Evolutionary conservation across 1,140 invertebrate genomes (phyloP).

Genomic region (Drosophila novamexicana): DNA sequence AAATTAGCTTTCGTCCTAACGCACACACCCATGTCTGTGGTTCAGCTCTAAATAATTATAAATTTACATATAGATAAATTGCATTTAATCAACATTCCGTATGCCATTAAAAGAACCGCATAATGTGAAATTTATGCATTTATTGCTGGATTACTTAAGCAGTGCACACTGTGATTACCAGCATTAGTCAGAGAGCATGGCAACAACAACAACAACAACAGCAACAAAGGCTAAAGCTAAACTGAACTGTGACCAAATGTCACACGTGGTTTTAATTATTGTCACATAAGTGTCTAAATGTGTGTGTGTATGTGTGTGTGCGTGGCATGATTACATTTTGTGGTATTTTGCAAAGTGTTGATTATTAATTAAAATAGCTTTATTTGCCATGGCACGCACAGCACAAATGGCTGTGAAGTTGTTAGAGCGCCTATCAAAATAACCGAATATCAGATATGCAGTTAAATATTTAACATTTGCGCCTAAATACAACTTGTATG

Average conservation of each 20-base stretch:
- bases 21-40: background rate
- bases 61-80: constrained; percentile 17
- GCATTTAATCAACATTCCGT: constrained; percentile 31
- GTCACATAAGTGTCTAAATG: constrained; percentile 39
- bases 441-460: constrained; percentile 44
- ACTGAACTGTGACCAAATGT: constrained; percentile 73
- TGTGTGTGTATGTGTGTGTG: constrained; percentile 35
- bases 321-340: constrained; percentile 74
- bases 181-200: constrained; percentile 2
- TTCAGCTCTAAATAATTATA: constrained; percentile 14
- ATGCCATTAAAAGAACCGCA: constrained; percentile 25
- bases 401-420: constrained; percentile 27
- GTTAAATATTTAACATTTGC: constrained; percentile 77
- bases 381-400: constrained; percentile 56
- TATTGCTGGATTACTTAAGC: constrained; percentile 32
- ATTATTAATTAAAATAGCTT: constrained; percentile 83
- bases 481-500: constrained; percentile 54
- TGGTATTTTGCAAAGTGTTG: constrained; percentile 77
- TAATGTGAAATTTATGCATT: constrained; percentile 31
- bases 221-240: background rate
- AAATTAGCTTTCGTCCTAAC: constrained; percentile 1
- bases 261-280: constrained; percentile 81
- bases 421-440: constrained; percentile 47
- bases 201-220: background rate
- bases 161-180: constrained; percentile 7